Conservation (phyloP, 1,140 invertebrate species). For the Leptestheria dahalacensis region DNA sequence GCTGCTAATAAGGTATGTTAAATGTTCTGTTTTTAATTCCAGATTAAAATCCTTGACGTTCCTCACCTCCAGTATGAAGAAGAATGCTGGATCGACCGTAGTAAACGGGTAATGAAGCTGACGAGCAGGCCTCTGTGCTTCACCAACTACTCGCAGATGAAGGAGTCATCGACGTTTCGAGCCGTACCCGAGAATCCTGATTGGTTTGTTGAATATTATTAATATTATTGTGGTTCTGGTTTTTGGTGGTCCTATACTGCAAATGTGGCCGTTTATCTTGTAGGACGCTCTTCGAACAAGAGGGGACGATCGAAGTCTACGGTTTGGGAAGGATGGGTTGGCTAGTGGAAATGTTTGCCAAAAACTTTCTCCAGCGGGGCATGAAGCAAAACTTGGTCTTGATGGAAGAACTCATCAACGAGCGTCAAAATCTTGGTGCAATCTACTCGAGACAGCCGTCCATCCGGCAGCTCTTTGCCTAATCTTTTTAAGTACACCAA, state of each 20-base stretch:
- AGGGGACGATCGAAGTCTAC: constrained; percentile 10
- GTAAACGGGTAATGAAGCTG: constrained; percentile 7
- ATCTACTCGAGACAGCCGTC: background rate
- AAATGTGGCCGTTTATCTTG: no score
- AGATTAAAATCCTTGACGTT: constrained; percentile 15
- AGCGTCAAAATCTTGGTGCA: background rate
- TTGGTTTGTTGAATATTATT: constrained; percentile 7
- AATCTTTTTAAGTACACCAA: no score
- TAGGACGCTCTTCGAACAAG: constrained; percentile 14
- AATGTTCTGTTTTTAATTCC: background rate
- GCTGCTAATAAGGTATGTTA: no score
- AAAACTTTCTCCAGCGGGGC: constrained; percentile 10
- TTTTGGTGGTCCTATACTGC: no score
- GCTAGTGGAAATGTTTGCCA: constrained; percentile 15
- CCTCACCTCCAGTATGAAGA: constrained; percentile 16
- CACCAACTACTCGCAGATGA: constrained; percentile 11
- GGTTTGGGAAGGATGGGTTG: constrained; percentile 13
- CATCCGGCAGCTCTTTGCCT: background rate
- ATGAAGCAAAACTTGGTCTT: constrained; percentile 23
- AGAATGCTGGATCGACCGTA: constrained; percentile 17
- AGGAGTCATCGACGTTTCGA: constrained; percentile 14
- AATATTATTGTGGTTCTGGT: background rate
- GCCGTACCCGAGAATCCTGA: constrained; percentile 5
- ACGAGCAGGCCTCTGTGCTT: constrained; percentile 12
- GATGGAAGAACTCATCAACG: constrained; percentile 19